These are phyloP conservation scores for Plutella xylostella DNA, from an alignment of 2,888 invertebrate genomes.

Conservation along the genomic window DNA sequence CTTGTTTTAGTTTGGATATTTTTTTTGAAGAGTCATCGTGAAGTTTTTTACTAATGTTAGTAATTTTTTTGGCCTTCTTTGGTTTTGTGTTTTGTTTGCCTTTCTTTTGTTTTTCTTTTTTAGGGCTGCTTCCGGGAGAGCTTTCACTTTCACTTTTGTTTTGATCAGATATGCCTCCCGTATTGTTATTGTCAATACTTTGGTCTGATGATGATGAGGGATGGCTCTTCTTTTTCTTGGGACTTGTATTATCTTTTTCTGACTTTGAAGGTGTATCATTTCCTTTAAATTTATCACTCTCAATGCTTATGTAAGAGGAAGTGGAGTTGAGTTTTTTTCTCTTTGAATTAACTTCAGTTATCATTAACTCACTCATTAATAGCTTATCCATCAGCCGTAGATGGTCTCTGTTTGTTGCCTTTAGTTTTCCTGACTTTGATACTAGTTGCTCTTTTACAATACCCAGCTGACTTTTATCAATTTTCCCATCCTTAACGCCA, in stretches of 20 bases:
- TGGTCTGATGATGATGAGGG: constrained; percentile 13
- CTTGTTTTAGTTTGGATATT: constrained; percentile 5
- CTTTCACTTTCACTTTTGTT: constrained; percentile 24
- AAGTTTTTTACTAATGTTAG: no score
- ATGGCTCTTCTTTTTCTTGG: constrained; percentile 9
- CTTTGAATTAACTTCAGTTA: constrained; percentile 19
- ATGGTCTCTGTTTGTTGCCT: constrained; percentile 29
- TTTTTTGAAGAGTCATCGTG: not conserved
- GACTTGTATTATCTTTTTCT: not conserved
- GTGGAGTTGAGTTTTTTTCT: constrained; percentile 11
- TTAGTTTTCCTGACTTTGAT: constrained; percentile 30
- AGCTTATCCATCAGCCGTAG: constrained; percentile 40
- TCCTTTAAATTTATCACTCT: no score
- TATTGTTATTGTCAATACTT: constrained; percentile 54
- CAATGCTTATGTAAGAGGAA: constrained; percentile 7
- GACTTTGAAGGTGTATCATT: no score
- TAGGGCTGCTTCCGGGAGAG: not conserved
- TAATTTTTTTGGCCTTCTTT: not conserved
- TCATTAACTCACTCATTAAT: constrained; percentile 46
- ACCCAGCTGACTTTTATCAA: constrained; percentile 11
- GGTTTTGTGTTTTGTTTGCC: not conserved
- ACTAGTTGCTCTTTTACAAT: constrained; percentile 19
- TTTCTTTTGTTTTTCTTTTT: not conserved
- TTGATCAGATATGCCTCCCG: constrained; percentile 41
- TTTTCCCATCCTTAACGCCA: constrained; percentile 14